phyloP scores from a whole-genome alignment of 2,797 vertebrate species.

The Sphenopsis melanotis region DNA sequence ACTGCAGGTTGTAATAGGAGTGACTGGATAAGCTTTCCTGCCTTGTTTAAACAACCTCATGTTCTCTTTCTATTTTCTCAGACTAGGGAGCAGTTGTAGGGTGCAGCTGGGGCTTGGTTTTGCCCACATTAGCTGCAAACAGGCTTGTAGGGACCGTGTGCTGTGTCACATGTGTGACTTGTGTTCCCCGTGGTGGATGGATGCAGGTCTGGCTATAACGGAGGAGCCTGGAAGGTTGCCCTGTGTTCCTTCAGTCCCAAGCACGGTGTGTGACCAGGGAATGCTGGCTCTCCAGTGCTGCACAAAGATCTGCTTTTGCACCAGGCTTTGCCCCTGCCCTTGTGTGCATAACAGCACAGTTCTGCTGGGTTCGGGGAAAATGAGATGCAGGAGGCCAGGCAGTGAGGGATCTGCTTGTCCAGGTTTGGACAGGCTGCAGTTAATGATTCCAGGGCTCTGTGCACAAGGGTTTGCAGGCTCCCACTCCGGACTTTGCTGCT shows the following conservation, averaged over 20 bases:
- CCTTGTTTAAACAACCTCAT: not conserved
- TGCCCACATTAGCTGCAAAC: not conserved
- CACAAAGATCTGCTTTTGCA: not conserved
- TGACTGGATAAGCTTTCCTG: not conserved
- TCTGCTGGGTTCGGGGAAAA: not conserved
- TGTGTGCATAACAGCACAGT: not conserved
- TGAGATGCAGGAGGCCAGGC: not conserved
- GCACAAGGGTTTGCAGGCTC: not conserved
- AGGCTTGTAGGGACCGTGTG: rapidly evolving
- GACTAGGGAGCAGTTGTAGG: not conserved
- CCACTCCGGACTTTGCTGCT: not conserved
- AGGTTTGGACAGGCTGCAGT: not conserved
- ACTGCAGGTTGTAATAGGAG: not conserved
- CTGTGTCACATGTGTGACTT: not conserved
- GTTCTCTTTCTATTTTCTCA: not conserved
- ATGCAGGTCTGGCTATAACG: not conserved
- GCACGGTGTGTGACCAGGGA: rapidly evolving
- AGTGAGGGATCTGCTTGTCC: not conserved
- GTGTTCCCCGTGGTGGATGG: not conserved
- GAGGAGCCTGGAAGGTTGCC: not conserved
- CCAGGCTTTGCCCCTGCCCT: not conserved
- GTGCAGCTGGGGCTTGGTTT: not conserved
- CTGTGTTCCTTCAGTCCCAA: not conserved
- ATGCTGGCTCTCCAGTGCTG: not conserved
- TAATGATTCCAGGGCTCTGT: not conserved